A percentile compares a stretch with the other conserved stretches of the same genome.
These are phyloP conservation scores for Anniella stebbinsi DNA, from an alignment of 2,797 vertebrate genomes.

Conservation along the genomic window DNA sequence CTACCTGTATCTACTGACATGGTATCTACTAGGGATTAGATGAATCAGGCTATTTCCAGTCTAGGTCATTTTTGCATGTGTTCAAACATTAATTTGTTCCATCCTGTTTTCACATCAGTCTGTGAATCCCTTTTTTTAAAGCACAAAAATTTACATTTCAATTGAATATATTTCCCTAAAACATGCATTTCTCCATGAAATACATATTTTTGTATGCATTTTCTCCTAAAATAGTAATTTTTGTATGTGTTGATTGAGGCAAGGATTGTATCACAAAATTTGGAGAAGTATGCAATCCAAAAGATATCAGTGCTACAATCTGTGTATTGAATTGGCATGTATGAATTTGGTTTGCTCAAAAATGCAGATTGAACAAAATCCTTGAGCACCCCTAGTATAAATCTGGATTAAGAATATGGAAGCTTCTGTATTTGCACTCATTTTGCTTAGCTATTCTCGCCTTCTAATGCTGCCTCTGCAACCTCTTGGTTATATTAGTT, in stretches of 20 bases:
- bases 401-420: not conserved
- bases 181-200: not conserved
- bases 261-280: not conserved
- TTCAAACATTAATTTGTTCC: not conserved
- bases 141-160: not conserved
- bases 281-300: not conserved
- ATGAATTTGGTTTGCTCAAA: not conserved
- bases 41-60: not conserved
- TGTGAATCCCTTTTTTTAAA: not conserved
- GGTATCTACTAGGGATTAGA: not conserved
- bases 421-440: not conserved
- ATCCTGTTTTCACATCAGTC: not conserved
- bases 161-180: not conserved
- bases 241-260: not conserved
- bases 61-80: not conserved
- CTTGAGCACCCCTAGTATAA: not conserved
- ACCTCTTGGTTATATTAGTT: conserved; percentile 13
- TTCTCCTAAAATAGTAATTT: no score
- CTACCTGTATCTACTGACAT: no score
- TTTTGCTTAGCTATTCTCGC: not conserved
- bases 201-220: no score
- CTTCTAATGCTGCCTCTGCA: conserved; percentile 4
- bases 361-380: not conserved
- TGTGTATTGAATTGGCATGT: not conserved
- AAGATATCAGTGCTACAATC: not conserved